phyloP scores from a whole-genome alignment of 1,140 invertebrate genomes.

The Drosophila guanche region DNA sequence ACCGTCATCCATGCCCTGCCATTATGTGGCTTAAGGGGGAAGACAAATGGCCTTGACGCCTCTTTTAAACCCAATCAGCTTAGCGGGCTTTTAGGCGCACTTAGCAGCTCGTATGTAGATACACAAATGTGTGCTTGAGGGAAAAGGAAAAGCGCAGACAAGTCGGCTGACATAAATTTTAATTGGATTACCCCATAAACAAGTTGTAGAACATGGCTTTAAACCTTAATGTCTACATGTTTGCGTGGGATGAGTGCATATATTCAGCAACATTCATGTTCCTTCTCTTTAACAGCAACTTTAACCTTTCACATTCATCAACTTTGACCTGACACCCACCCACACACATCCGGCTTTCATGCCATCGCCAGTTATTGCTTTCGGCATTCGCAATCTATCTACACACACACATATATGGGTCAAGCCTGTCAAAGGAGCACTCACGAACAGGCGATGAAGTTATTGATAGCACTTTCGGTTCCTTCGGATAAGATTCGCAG shows the following conservation, averaged over 20 bases:
- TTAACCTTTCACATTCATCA: conserved; percentile 17
- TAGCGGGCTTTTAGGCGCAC: conserved; percentile 39
- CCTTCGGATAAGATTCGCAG: conserved; percentile 12
- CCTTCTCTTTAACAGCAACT: not conserved
- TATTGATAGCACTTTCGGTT: conserved; percentile 49
- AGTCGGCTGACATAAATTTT: conserved; percentile 53
- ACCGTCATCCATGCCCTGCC: conserved; percentile 44
- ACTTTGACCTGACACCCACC: not conserved
- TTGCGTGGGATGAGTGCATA: too few relatives aligned
- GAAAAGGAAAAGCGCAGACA: not conserved
- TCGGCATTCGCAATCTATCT: conserved; percentile 22
- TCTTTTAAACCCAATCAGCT: conserved; percentile 48
- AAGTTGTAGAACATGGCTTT: conserved; percentile 46
- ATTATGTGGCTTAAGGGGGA: conserved; percentile 30
- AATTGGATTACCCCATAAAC: conserved; percentile 59
- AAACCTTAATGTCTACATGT: conserved; percentile 13
- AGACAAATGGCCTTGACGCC: conserved; percentile 32
- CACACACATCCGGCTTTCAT: conserved; percentile 13
- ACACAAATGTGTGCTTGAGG: too few relatives aligned
- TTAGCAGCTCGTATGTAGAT: conserved; percentile 24
- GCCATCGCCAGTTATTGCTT: conserved; percentile 47
- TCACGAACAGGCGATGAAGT: conserved; percentile 56
- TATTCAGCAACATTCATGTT: not conserved
- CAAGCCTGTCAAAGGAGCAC: conserved; percentile 53
- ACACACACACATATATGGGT: conserved; percentile 32